Percentiles rank a stretch among this genome's conserved stretches.
phyloP scores from a whole-genome alignment of 2,113 vertebrate species.

The Oryzias woworae region DNA sequence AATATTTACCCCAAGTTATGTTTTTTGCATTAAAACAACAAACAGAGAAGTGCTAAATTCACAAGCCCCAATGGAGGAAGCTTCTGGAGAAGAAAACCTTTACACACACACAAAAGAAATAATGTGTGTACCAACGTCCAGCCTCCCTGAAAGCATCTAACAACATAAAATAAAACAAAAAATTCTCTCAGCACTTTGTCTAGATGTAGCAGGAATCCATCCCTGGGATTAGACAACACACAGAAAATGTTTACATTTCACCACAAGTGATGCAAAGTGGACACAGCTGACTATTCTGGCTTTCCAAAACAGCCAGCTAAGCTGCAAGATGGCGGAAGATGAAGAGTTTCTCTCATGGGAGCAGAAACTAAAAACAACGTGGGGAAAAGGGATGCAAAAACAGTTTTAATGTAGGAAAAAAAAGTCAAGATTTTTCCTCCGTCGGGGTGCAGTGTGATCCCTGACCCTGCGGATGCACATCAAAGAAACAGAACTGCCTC shows the following conservation, averaged over 20 bases:
- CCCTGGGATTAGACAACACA: slow-evolving; percentile 21
- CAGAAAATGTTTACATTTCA: slow-evolving; percentile 30
- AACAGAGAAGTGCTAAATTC: background rate
- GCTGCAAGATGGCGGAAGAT: slow-evolving; percentile 45
- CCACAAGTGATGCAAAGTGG: slow-evolving; percentile 37
- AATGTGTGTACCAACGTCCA: background rate
- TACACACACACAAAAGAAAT: background rate
- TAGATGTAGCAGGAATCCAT: slow-evolving; percentile 22
- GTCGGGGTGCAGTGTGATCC: slow-evolving; percentile 54
- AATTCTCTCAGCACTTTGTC: slow-evolving; percentile 17
- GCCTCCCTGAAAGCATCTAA: background rate
- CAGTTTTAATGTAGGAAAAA: slow-evolving; percentile 20
- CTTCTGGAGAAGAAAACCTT: background rate
- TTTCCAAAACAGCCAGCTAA: slow-evolving; percentile 40
- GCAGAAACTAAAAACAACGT: slow-evolving; percentile 3
- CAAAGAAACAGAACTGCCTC: slow-evolving; percentile 49
- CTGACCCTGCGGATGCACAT: slow-evolving; percentile 56
- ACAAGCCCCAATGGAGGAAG: background rate
- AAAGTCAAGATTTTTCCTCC: slow-evolving; percentile 45
- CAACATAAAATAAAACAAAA: slow-evolving; percentile 16
- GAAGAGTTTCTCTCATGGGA: slow-evolving; percentile 46
- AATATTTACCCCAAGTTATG: background rate
- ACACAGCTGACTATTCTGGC: slow-evolving; percentile 50
- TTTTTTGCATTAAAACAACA: background rate
- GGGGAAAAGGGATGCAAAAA: slow-evolving; percentile 31